Conservation (phyloP, 2,113 vertebrate species). For the Mesitornis unicolor region DNA sequence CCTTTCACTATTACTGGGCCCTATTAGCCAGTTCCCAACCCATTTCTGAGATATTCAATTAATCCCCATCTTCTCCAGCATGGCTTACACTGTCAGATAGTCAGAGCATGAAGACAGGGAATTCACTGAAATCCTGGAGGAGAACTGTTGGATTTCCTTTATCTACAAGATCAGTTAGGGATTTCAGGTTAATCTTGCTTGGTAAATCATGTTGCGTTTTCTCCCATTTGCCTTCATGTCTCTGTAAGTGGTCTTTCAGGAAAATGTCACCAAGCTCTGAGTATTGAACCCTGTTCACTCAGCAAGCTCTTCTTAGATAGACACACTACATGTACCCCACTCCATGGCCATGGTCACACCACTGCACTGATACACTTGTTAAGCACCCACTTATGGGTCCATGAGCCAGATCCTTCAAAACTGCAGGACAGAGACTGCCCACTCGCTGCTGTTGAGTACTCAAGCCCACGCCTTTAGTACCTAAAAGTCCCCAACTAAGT, state of each 20-base stretch:
- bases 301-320: neutral
- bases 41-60: neutral
- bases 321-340: rapidly evolving
- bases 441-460: neutral
- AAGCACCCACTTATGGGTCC: neutral
- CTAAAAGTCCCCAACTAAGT: neutral
- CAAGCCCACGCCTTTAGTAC: neutral
- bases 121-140: neutral
- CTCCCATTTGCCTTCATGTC: neutral
- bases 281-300: neutral
- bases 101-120: neutral
- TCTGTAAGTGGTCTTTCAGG: neutral
- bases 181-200: slow-evolving; percentile 26
- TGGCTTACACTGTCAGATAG: neutral
- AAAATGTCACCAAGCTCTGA: neutral
- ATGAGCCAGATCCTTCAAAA: neutral
- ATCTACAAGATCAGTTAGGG: slow-evolving; percentile 16
- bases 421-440: neutral
- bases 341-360: too few species aligned
- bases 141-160: slow-evolving; percentile 21
- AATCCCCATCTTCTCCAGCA: neutral
- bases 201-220: slow-evolving; percentile 21
- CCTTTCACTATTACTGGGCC: neutral
- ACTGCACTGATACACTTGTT: neutral
- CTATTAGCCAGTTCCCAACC: neutral